Evolutionary conservation across 1,140 invertebrate species (phyloP).

Genomic region (Cyclargus thomasi): DNA sequence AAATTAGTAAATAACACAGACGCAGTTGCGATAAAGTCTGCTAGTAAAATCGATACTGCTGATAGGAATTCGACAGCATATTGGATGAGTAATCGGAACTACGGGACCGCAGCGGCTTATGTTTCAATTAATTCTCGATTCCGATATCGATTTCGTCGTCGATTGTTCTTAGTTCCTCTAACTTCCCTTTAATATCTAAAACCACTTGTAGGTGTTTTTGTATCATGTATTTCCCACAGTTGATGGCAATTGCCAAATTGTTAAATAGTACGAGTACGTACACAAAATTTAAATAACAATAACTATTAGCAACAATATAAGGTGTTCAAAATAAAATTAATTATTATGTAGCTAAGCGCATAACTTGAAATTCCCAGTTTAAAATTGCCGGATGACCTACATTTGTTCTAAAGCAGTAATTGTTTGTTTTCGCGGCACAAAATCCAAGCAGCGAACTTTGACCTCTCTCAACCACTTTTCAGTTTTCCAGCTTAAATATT

Average conservation of each 20-base stretch:
- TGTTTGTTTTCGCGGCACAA: neutral
- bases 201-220: no score
- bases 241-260: no score
- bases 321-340: no score
- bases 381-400: neutral
- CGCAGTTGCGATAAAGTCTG: neutral
- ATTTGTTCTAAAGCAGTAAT: neutral
- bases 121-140: neutral
- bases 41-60: neutral
- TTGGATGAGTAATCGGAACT: constrained; percentile 1
- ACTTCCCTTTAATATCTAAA: no score
- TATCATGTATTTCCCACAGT: no score
- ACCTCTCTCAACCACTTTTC: neutral
- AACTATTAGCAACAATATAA: no score
- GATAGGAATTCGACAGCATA: neutral
- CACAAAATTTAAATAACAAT: no score
- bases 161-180: no score
- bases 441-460: neutral
- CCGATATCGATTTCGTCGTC: neutral
- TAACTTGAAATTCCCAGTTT: neutral
- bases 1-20: neutral
- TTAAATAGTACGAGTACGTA: no score
- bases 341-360: neutral
- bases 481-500: neutral
- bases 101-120: neutral